Base-by-base conservation (phyloP, 2,888 invertebrate species). In the Ichneumon xanthorius region DNA sequence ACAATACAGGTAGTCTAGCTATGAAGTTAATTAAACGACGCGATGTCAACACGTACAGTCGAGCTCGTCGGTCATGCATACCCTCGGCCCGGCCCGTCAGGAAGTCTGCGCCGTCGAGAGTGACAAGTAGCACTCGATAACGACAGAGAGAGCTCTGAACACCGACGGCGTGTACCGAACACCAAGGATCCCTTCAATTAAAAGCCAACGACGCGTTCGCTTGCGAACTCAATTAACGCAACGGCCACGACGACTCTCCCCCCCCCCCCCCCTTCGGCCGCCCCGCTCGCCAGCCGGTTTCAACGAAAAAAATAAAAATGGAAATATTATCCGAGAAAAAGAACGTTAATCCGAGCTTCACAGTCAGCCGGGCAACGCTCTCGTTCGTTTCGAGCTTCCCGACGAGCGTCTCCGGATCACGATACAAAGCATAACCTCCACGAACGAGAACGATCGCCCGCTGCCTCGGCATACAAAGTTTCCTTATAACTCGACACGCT, bases 101-200 rank as follows among this genome's bases (percentile, higher is more conserved):
- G 30, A 72, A 67, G 76, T 48, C 67, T 72, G 76, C 50, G 67
- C 58, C 55, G 88, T 89, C 86, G 89, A 88, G 90, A 90, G 90
- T 90, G 91, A 92, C 90, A 90, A 92, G 91, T 90, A 90, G 91
- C 91, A 91, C 92, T 92, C 90, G 88, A 92, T 91, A 89, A 90
- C 90, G 88, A 71, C 76, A 76, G 65, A 77, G 77, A 77, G 71
- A 76, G 72, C 61, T 30, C 26, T 26, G 71, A 71, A 71, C 45
- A 30, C 89, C 90, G 91, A 90, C 92, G 88, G 89, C 90, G 89
- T 92, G 92, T 88, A 89, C 88, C 90, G 90, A 91, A 92, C 92
- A 91, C 90, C 89, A 89, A 91, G 92, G 90, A 90, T 92, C 90
- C 89, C 88, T 89, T 89, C 85, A 82, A 82, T 85, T 81, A 78